Evolutionary conservation across 2,113 vertebrate species (phyloP), one percentile per base, ranked within the genome.

Genomic region (Passerina amoena): DNA sequence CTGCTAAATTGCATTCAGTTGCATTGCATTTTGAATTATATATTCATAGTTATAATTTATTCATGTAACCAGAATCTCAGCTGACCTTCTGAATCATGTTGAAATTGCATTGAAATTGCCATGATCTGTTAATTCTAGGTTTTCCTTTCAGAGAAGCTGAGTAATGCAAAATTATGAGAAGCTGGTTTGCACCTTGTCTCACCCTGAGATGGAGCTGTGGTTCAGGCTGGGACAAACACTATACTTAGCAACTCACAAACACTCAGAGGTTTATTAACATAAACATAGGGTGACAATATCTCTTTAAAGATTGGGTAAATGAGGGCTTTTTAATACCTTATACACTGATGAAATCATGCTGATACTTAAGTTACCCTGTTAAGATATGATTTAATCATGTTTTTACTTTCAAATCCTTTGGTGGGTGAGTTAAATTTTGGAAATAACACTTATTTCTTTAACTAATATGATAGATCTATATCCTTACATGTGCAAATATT

Each of bases 281-380:
- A 63, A 61, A 33, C 23, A 21, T 12, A 42, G 12, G 63, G 6
- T 83, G 42, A 40, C 17, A 54, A 5, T 33, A 33, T 48, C 10
- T 83, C 27, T 57, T 63, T 60, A 9, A 72, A 64, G 9, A 40
- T 20, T 1, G 5, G 25, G 56, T 59, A 15, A 35, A 38, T 57
- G 15, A 81, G 9, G 18, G 5, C 1, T 0, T 16, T 71, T 63
- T 51, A 79, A 25, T 50, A 50, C 2, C 8, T 53, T 25, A 37
- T 40, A 23, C 3, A 10, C 12, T 35, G 5, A 56, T 25, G 2
- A 68, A 82, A 88, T 75, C 2, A 17, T 61, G 8, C 22, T 48
- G 60, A 48, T 21, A 40, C 3, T 48, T 47, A 44, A 31, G 45
- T 42, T 63, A 68, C 57, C 61, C 10, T 61, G 20, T 28, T 50